Evolutionary conservation across 2,797 vertebrate genomes (phyloP), one percentile per base, ranked within the genome.

Genomic region (Cyclura pinguis): DNA sequence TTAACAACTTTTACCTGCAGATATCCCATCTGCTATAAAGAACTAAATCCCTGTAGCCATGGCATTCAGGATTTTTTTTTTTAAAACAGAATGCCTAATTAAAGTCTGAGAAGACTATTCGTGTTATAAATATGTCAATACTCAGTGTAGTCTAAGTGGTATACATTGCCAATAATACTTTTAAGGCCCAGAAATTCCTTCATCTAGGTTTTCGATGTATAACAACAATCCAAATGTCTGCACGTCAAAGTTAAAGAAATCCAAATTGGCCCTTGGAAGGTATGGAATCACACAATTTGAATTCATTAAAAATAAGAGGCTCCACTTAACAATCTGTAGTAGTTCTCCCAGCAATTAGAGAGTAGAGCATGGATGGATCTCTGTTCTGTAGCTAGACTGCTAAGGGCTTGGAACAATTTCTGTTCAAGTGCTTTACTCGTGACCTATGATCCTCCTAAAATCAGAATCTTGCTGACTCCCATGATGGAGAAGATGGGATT

Each of bases 1-100:
- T 59, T 88, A 92, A 32, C 14, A 55, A 13, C 3, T 88, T 76
- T 4, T 91, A 90, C 1, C 0, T 1, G 69, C 7, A 88, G 32
- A 8, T 92, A 80, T 9, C 12, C 57, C 91, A 50, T 16, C 89
- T 83, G 80, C 12, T 85, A 82, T 87, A 85, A 94, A 72, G 0
- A 1, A 80, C 2, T 10, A 86, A 85, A 76, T 3, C 35, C 38
- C 50, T 12, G 29, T 22, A 78, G 59, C 4, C 42, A 84, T 29
- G 20, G 16, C 52, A 76, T 64, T 77, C 24, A 57, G n/a, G 20
- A 78, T 67, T 57, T 67, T 35, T 22, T 0, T 83, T 1, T 1
- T 81, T 89, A 85, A 84, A 83, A 18, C 52, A 87, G 69, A 80
- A 47, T 86, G 35, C 42, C 38, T 6, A 80, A 52, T 52, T 18